Conservation (phyloP, 2,888 invertebrate species). For the Drosophila glabriapex region DNA sequence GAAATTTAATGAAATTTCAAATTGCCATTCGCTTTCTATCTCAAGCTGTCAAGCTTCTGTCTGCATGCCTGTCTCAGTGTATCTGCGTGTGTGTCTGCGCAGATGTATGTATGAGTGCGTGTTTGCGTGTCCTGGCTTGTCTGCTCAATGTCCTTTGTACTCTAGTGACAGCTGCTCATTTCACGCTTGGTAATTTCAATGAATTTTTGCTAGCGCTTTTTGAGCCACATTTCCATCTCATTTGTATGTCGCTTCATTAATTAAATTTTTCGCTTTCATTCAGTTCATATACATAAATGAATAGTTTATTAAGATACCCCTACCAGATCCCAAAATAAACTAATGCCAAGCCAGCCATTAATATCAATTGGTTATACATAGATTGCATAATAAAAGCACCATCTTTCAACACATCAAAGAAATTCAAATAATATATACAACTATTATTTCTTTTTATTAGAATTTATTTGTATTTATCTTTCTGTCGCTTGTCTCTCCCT, state of each 20-base stretch:
- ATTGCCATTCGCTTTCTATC: constrained; percentile 70
- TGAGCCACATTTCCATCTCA: constrained; percentile 49
- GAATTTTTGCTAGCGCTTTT: constrained; percentile 61
- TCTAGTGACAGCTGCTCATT: constrained; percentile 80
- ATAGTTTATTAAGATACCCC: constrained; percentile 37
- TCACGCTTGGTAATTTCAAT: constrained; percentile 80
- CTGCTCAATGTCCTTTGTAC: constrained; percentile 68
- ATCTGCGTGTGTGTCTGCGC: constrained; percentile 9
- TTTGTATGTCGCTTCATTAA: constrained; percentile 66
- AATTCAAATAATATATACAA: not conserved
- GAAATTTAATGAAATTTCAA: constrained; percentile 82
- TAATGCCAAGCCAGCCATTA: not conserved
- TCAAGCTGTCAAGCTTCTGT: constrained; percentile 51
- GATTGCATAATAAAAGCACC: not conserved
- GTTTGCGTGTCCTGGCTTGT: constrained; percentile 40
- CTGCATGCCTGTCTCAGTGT: constrained; percentile 29
- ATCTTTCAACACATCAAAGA: not conserved
- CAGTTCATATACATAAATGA: constrained; percentile 43
- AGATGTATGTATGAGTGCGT: constrained; percentile 18
- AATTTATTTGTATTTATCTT: constrained; percentile 1
- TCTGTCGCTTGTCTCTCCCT: too few species aligned
- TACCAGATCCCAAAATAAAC: not conserved
- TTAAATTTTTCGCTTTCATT: constrained; percentile 60
- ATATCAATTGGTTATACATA: not conserved
- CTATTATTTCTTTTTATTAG: not conserved